phyloP scores from a whole-genome alignment of 1,140 invertebrate genomes.

The Zophobas morio region DNA sequence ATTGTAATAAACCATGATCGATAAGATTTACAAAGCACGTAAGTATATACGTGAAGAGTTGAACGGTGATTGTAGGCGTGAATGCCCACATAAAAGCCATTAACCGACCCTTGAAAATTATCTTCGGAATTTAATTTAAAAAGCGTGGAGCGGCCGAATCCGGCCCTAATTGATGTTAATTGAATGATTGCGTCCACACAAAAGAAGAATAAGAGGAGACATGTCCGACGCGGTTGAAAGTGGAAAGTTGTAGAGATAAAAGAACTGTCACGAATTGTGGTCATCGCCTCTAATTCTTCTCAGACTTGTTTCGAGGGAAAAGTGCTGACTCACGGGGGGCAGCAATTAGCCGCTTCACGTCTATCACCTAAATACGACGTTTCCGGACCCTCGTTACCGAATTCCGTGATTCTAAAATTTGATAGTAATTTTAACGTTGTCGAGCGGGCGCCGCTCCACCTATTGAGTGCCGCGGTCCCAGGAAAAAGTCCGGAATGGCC shows the following conservation, averaged over 20 bases:
- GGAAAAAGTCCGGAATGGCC: constrained; percentile 7
- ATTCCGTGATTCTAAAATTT: too few relatives aligned
- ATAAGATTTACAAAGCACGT: constrained; percentile 37
- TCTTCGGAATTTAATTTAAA: constrained; percentile 40
- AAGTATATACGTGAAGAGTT: constrained; percentile 30
- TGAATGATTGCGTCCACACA: constrained; percentile 21
- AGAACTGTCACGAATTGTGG: constrained; percentile 35
- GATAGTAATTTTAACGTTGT: not conserved
- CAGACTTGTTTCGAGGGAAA: constrained; percentile 5
- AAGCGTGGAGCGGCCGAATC: not conserved
- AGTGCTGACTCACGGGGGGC: constrained; percentile 34
- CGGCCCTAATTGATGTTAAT: constrained; percentile 29
- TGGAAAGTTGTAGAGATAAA: constrained; percentile 44
- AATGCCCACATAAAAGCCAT: constrained; percentile 30
- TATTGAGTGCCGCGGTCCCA: constrained; percentile 2
- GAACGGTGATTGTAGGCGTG: constrained; percentile 28
- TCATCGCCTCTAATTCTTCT: constrained; percentile 29
- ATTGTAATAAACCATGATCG: constrained; percentile 37
- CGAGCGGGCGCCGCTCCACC: not conserved
- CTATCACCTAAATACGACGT: too few relatives aligned
- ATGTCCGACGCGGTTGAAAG: constrained; percentile 11
- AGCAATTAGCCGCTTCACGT: not conserved
- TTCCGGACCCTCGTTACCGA: too few relatives aligned
- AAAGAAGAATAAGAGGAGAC: constrained; percentile 7
- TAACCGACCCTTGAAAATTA: constrained; percentile 22